phyloP scores from a whole-genome alignment of 92 coral and sea anemone species.

The Umimayanthus chanpuru region DNA sequence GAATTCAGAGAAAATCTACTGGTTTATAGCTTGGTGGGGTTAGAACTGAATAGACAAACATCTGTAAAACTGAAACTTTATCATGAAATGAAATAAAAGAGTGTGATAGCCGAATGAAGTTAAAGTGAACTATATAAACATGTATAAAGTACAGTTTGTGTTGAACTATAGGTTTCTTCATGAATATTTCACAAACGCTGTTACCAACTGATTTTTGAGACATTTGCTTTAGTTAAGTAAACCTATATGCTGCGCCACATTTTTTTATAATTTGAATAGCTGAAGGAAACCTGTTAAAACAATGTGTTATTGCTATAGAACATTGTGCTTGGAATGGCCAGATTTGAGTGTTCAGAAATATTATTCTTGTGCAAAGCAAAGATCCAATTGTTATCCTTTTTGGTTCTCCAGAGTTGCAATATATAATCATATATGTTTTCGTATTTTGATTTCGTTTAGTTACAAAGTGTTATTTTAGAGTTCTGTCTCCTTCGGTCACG shows the following conservation, averaged over 20 bases:
- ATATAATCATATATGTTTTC: neutral
- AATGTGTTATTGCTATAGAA: no score
- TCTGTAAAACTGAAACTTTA: no score
- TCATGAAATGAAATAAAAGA: no score
- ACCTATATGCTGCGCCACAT: neutral
- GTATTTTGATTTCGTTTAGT: neutral
- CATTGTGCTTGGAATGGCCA: neutral
- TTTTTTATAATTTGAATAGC: no score
- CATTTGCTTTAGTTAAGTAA: no score
- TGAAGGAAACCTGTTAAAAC: neutral
- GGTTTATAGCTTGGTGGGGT: no score
- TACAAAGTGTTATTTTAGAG: no score
- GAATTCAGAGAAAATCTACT: no score
- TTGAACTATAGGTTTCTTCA: neutral
- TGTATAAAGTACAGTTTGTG: neutral
- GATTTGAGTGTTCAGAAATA: neutral
- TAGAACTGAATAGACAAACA: no score
- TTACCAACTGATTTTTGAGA: neutral
- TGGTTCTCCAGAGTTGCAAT: neutral
- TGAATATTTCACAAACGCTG: neutral
- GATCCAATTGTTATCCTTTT: neutral
- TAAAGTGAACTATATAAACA: no score
- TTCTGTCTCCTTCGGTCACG: no score
- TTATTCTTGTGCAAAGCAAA: no score
- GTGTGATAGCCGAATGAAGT: neutral